Percentiles rank a stretch among this genome's conserved stretches.
Evolutionary conservation across 2,113 vertebrate species (phyloP).

Genomic region (Epinephelus fuscoguttatus): DNA sequence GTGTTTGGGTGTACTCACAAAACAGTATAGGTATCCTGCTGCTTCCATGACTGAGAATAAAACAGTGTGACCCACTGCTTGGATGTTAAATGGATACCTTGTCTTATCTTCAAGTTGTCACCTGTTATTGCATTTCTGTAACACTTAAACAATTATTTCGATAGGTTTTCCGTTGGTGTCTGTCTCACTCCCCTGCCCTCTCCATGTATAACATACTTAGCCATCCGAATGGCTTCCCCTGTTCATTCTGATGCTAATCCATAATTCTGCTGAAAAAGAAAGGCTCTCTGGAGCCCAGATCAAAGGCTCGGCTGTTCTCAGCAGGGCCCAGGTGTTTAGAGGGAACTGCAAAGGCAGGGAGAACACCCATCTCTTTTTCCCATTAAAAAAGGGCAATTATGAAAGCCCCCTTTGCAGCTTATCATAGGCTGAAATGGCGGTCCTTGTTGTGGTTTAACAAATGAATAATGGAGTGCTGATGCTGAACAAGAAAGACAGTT

Average conservation of each 20-base stretch:
- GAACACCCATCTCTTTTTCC: slow-evolving; percentile 33
- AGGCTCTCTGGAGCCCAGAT: slow-evolving; percentile 56
- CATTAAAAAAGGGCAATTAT: slow-evolving; percentile 44
- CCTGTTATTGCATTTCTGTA: not conserved
- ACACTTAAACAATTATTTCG: not conserved
- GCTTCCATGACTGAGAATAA: slow-evolving; percentile 2
- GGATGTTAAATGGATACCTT: not conserved
- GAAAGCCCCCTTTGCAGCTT: slow-evolving; percentile 29
- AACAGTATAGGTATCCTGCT: not conserved
- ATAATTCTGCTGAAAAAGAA: slow-evolving; percentile 54
- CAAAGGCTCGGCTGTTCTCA: slow-evolving; percentile 60
- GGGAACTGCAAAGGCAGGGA: slow-evolving; percentile 31
- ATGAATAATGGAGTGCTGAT: slow-evolving; percentile 47
- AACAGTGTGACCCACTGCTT: not conserved
- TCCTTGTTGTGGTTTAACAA: slow-evolving; percentile 54
- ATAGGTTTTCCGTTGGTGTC: not conserved
- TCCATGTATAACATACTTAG: slow-evolving; percentile 18
- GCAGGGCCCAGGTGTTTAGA: slow-evolving; percentile 60
- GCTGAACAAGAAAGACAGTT: slow-evolving; percentile 32
- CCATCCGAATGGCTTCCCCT: slow-evolving; percentile 32
- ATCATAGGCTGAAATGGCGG: slow-evolving; percentile 38
- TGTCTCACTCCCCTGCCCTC: not conserved
- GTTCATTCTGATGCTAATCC: slow-evolving; percentile 63
- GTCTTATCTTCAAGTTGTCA: too few species aligned
- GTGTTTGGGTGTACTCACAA: not conserved